Base-by-base conservation (phyloP, 2,888 invertebrate species). In the Brenthis daphne region DNA sequence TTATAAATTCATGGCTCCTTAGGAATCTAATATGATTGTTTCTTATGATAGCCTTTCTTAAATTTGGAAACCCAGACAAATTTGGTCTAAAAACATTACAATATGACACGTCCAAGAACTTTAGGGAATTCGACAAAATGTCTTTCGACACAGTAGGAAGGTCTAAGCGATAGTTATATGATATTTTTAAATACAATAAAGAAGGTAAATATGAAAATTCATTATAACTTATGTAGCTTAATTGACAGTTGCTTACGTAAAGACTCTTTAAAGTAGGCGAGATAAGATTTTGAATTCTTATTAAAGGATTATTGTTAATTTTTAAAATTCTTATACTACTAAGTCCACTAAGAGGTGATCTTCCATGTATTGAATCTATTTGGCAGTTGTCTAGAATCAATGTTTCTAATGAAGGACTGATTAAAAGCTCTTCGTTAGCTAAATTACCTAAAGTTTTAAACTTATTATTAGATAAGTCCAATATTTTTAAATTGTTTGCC, bases 401-500 rank as follows among this genome's bases (percentile, higher is more conserved):
- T 16, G 92, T 93, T 77, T 92, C 92, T 29, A 96, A 82, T 0
- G 94, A 93, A 14, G 88, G 79, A 74, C 95, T 96, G 55, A 92
- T 88, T 3, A 96, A 82, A n/a, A 94, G 86, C 69, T 94, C 93
- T 51, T 85, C 83, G 60, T 88, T 87, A 20, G 91, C 91, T 57
- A 90, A 86, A 74, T 88, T 90, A 1, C 89, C 92, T 79, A 95
- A 90, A 51, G 87, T 89, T 53, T 78, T 82, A 54, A 96, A 85
- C 50, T 91, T 92, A 83, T 96, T 96, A 60, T 92, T 85, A 0
- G 95, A 94, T n/a, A 96, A 84, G 73, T 94, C 94, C n/a, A 96
- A 84, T 54, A 87, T 89, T 77, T 90, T 91, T 60, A 96, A 85
- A 60, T 87, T 94, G 0, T 82, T 82, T 0, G 94, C 89, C 68